Conservation (phyloP, 30 jellyfish, hydroid and myxozoan genomes). For the Chironex yamaguchii region DNA sequence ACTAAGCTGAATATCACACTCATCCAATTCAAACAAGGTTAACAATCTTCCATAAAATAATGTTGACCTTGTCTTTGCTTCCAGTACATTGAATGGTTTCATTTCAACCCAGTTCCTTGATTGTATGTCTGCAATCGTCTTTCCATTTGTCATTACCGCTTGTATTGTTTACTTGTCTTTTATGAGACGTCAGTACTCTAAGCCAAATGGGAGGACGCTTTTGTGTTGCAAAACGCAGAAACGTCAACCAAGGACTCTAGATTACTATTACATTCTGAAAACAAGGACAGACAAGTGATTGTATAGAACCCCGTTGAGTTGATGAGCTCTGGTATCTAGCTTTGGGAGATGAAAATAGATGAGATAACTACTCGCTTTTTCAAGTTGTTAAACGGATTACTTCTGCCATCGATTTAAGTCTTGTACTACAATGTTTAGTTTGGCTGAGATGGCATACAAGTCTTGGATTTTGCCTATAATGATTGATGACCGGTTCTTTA, state of each 20-base stretch:
- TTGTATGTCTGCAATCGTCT: conserved; percentile 1
- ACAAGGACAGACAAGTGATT: not conserved
- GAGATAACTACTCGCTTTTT: not conserved
- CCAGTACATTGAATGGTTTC: too few relatives aligned
- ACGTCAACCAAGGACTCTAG: not conserved
- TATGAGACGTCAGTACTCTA: not conserved
- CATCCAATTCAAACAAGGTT: too few relatives aligned
- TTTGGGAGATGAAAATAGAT: not conserved
- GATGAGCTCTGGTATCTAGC: not conserved
- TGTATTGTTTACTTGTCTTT: not conserved
- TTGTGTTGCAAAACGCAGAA: not conserved
- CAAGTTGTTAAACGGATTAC: not conserved
- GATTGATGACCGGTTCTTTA: too few relatives aligned
- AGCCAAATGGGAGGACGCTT: not conserved
- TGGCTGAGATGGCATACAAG: too few relatives aligned
- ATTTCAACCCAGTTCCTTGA: too few relatives aligned
- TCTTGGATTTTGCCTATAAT: too few relatives aligned
- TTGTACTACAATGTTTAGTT: not conserved
- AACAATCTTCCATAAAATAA: too few relatives aligned
- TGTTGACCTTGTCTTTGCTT: too few relatives aligned
- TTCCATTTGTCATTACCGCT: not conserved
- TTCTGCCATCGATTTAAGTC: not conserved
- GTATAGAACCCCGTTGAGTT: not conserved
- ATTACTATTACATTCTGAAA: not conserved
- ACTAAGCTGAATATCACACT: too few relatives aligned